Evolutionary conservation across 1,140 invertebrate genomes (phyloP), one percentile per base, ranked within the genome.

Genomic region (Apis laboriosa): DNA sequence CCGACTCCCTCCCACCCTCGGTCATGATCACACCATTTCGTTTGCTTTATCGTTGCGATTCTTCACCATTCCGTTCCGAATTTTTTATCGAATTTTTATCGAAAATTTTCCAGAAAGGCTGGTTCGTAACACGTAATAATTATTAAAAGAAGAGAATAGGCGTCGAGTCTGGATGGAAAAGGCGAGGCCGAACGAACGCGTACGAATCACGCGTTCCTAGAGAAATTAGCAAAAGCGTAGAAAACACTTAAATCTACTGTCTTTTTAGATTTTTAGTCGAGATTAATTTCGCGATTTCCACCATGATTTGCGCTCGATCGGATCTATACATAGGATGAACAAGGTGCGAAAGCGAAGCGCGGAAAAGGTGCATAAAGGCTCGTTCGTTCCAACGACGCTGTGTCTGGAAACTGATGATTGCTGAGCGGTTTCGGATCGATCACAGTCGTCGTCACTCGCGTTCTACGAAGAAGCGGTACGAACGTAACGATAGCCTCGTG

Each of bases 241-340:
- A 71, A 79, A 80, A 86, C 83, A 86, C 89, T 80, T 92, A 89
- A 87, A 56, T 60, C 90, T 93, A 92, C 89, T 92, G 90, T 93
- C 92, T 91, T 91, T 24, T 88, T 83, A 86, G 21, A 60, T 60
- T 74, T 60, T 74, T 68, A 68, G 34, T 49, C 66, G 15, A 68
- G 43, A 13, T 19, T 68, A 49, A 19, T 49, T 68, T n/a, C 66
- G 66, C 66, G 11, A n/a, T n/a, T 8, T n/a, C 0, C 66, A 34
- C 0, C 66, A 34, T 17, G 34, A 49, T 49, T 68, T 68, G 11
- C 2, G 64, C 34, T 43, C 9, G 9, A 19, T 43, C 34, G 5
- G 11, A 19, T 19, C 34, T 43, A 43, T 13, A 49, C 66, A 19
- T 17, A n/a, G 19, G 34, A 67, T 19, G 1, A 68, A 21, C 4